Evolutionary conservation across 2,797 vertebrate genomes (phyloP).

Genomic region (Numenius phaeopus): DNA sequence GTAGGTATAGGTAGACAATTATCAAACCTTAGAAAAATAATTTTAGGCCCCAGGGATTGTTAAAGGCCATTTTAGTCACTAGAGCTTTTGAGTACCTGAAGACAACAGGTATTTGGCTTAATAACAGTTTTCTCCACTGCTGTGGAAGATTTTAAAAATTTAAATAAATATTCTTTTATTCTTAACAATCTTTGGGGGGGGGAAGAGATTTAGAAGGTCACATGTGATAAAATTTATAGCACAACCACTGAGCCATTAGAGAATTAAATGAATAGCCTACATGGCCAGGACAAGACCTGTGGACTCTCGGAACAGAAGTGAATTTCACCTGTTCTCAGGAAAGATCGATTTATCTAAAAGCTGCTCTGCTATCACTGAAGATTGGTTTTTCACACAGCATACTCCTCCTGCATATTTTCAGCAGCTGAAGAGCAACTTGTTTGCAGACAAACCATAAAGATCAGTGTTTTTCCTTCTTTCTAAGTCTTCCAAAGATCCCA

Average conservation of each 20-base stretch:
- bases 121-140: background rate
- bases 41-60: too few species aligned
- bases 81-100: background rate
- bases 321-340: background rate
- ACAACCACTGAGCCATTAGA: background rate
- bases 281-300: background rate
- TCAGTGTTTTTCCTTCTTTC: slow-evolving; percentile 4
- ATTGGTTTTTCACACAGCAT: background rate
- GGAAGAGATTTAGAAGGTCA: background rate
- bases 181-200: background rate
- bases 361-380: background rate
- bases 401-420: background rate
- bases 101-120: background rate
- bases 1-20: background rate
- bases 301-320: background rate
- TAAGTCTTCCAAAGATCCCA: slow-evolving; percentile 24
- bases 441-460: slow-evolving; percentile 44
- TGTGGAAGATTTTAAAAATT: background rate
- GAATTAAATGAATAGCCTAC: background rate
- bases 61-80: background rate
- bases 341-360: background rate
- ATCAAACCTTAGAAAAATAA: background rate
- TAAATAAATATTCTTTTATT: background rate
- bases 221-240: background rate
- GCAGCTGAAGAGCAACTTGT: background rate